Conservation (phyloP, 2,797 vertebrate species). For the Octomys mimax region DNA sequence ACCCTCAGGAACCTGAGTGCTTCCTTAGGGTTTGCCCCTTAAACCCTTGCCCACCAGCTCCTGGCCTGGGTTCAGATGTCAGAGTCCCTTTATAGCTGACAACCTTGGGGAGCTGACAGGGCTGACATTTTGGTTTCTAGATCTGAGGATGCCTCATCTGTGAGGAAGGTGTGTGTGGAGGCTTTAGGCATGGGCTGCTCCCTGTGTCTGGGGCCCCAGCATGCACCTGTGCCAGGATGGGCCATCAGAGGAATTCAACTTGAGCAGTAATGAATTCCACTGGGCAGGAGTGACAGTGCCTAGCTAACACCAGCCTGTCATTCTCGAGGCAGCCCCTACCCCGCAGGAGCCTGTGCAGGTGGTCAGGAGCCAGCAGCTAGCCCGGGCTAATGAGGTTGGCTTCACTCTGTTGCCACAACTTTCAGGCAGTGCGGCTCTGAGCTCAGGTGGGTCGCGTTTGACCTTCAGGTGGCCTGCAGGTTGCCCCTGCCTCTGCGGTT, state of each 20-base stretch:
- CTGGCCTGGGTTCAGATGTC: not conserved
- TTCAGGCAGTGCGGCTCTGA: not conserved
- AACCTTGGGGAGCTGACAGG: not conserved
- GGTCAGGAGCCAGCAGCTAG: not conserved
- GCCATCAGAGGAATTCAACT: not conserved
- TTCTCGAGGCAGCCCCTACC: not conserved
- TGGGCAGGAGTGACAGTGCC: not conserved
- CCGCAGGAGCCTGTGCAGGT: not conserved
- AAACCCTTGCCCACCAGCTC: not conserved
- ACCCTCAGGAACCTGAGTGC: rapidly evolving
- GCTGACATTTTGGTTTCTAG: not conserved
- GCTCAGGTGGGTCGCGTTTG: not conserved
- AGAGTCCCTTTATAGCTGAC: not conserved
- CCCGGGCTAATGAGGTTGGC: conserved; percentile 23
- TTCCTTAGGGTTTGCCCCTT: not conserved
- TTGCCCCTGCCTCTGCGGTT: not conserved
- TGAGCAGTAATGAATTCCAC: conserved; percentile 43
- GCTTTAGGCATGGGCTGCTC: not conserved
- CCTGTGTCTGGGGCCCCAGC: not conserved
- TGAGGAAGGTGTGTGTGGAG: rapidly evolving
- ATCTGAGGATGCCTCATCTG: not conserved
- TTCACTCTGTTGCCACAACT: too few species aligned
- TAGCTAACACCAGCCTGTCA: not conserved
- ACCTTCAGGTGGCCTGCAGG: conserved; percentile 23
- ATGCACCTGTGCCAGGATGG: not conserved